Conservation (phyloP, 2,888 invertebrate genomes). For the Catocala fraxini region DNA sequence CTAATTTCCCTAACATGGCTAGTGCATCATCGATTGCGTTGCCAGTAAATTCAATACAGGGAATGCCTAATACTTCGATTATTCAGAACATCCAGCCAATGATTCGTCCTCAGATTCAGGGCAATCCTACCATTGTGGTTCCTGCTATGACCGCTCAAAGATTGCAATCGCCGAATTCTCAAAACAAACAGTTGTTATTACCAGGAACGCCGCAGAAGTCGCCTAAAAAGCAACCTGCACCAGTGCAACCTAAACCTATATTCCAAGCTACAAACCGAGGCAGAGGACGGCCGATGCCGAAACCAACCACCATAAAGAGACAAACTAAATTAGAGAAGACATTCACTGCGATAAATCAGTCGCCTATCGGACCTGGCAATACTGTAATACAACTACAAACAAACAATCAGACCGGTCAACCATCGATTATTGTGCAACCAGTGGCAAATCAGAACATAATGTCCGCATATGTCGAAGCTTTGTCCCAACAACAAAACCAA, state of each 20-base stretch:
- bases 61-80: slow-evolving; percentile 80
- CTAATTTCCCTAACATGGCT: slow-evolving; percentile 83
- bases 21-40: slow-evolving; percentile 83
- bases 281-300: slow-evolving; percentile 81
- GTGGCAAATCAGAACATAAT: slow-evolving; percentile 88
- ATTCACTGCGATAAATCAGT: slow-evolving; percentile 80
- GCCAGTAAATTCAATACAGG: slow-evolving; percentile 83
- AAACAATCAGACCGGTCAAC: slow-evolving; percentile 85
- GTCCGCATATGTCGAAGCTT: slow-evolving; percentile 90
- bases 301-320: slow-evolving; percentile 80
- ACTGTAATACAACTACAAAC: slow-evolving; percentile 88
- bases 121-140: slow-evolving; percentile 81
- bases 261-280: slow-evolving; percentile 80
- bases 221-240: slow-evolving; percentile 81
- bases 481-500: slow-evolving; percentile 90
- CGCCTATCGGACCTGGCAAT: slow-evolving; percentile 78
- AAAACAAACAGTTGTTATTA: slow-evolving; percentile 80
- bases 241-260: slow-evolving; percentile 83
- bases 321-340: slow-evolving; percentile 84
- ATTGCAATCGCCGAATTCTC: slow-evolving; percentile 77
- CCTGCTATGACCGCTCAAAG: slow-evolving; percentile 82
- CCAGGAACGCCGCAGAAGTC: slow-evolving; percentile 80
- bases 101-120: slow-evolving; percentile 82
- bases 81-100: slow-evolving; percentile 85
- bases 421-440: slow-evolving; percentile 91